Evolutionary conservation across 1,140 invertebrate species (phyloP).

Genomic region (Drosophila pallidifrons): DNA sequence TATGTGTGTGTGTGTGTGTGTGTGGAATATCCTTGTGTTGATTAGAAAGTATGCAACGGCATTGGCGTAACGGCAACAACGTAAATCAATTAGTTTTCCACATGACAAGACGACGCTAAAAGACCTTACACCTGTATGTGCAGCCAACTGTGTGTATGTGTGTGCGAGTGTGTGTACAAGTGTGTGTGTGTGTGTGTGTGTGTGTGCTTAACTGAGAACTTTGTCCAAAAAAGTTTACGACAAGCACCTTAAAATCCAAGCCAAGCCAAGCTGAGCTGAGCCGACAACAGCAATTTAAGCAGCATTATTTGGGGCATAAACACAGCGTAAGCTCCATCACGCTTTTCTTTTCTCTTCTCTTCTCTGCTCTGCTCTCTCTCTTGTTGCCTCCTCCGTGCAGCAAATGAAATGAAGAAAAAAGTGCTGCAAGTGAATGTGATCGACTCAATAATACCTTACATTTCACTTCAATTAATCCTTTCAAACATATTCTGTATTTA

Average conservation of each 20-base stretch:
- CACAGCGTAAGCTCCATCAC: constrained; percentile 34
- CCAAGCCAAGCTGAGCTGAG: constrained; percentile 6
- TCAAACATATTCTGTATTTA: no score
- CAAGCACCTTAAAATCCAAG: constrained; percentile 50
- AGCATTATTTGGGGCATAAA: constrained; percentile 54
- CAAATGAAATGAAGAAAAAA: constrained; percentile 1
- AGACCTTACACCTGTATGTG: constrained; percentile 32
- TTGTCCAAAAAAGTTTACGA: constrained; percentile 46
- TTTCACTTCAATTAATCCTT: no score
- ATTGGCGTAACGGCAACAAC: constrained; percentile 49
- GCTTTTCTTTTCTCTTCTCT: neutral
- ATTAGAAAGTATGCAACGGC: constrained; percentile 57
- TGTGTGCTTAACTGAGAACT: constrained; percentile 29
- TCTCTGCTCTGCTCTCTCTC: neutral
- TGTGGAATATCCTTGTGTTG: constrained; percentile 46
- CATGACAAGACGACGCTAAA: constrained; percentile 50
- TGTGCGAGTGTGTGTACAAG: neutral
- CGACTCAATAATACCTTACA: neutral
- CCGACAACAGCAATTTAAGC: constrained; percentile 38
- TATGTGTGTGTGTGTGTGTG: constrained; percentile 17
- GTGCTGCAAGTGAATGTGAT: neutral
- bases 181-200: constrained; percentile 12
- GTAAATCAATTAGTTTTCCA: constrained; percentile 58
- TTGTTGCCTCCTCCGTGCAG: neutral
- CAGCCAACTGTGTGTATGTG: neutral